A percentile compares a stretch with the other conserved stretches of the same genome.
Evolutionary conservation across 1,140 invertebrate species (phyloP).

Genomic region (Pararge aegeria): DNA sequence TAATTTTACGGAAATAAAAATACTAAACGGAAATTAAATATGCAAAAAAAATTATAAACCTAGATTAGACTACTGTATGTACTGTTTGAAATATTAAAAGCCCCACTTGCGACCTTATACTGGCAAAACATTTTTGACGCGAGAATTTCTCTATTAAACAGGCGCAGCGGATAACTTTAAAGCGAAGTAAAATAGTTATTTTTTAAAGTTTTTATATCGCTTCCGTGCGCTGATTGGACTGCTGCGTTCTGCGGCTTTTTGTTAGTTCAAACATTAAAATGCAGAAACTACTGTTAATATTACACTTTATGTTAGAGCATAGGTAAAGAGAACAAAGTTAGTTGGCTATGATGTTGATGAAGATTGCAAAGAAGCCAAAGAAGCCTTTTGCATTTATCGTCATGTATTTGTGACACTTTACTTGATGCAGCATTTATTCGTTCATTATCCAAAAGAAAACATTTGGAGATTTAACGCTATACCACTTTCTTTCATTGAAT

Average conservation of each 20-base stretch:
- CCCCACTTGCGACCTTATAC: slow-evolving; percentile 16
- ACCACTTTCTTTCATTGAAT: neutral
- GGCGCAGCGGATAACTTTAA: slow-evolving; percentile 12
- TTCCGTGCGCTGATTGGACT: slow-evolving; percentile 19
- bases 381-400: neutral
- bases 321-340: neutral
- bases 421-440: too few relatives aligned
- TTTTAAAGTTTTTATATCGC: slow-evolving; percentile 18
- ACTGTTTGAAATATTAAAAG: slow-evolving; percentile 20
- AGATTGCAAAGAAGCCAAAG: too few relatives aligned
- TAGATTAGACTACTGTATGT: slow-evolving; percentile 18
- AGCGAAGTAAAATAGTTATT: slow-evolving; percentile 6
- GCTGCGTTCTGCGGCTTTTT: slow-evolving; percentile 12
- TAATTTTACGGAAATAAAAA: slow-evolving; percentile 2
- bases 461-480: too few relatives aligned
- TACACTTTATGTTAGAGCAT: neutral
- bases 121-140: slow-evolving; percentile 19
- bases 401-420: too few relatives aligned
- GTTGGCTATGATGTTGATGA: too few relatives aligned
- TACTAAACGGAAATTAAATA: neutral
- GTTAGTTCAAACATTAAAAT: slow-evolving; percentile 1
- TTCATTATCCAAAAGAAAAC: too few relatives aligned
- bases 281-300: neutral
- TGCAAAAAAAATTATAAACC: slow-evolving; percentile 12
- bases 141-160: slow-evolving; percentile 19